Evolutionary conservation across 2,797 vertebrate species (phyloP).

Genomic region (Ciconia nigra): DNA sequence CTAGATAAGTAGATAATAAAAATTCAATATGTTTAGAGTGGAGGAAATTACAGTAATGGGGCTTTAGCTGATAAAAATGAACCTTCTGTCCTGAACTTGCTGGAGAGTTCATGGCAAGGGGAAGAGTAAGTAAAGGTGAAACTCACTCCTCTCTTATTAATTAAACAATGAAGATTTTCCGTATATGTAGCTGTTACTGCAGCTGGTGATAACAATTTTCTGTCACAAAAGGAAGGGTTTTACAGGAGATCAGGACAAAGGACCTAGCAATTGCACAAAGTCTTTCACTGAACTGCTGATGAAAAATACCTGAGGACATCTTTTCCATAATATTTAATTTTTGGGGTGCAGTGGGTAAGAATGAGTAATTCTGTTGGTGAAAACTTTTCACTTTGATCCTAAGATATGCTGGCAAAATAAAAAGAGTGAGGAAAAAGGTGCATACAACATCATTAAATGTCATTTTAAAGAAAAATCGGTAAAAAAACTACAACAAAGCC

Average conservation of each 20-base stretch:
- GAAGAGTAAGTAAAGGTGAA: not conserved
- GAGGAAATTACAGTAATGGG: not conserved
- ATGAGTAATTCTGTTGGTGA: not conserved
- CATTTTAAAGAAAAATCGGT: not conserved
- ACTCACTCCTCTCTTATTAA: not conserved
- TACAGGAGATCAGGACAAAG: not conserved
- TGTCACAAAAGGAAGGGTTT: not conserved
- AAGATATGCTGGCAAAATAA: not conserved
- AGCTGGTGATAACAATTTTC: not conserved
- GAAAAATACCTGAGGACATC: not conserved
- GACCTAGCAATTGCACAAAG: not conserved
- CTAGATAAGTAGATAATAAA: not conserved
- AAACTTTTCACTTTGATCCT: not conserved
- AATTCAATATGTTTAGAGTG: not conserved
- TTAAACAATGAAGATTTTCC: not conserved
- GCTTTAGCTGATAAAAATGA: not conserved
- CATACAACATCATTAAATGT: not conserved
- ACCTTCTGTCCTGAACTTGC: not conserved
- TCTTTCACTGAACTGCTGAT: not conserved
- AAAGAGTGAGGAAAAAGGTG: accelerated
- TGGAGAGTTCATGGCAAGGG: not conserved
- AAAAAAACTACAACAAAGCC: not conserved
- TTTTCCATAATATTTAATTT: not conserved
- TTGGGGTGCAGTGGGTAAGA: not conserved
- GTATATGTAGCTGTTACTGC: not conserved